Base-by-base conservation (phyloP, 2,888 invertebrate species). In the Amaurobius ferox region DNA sequence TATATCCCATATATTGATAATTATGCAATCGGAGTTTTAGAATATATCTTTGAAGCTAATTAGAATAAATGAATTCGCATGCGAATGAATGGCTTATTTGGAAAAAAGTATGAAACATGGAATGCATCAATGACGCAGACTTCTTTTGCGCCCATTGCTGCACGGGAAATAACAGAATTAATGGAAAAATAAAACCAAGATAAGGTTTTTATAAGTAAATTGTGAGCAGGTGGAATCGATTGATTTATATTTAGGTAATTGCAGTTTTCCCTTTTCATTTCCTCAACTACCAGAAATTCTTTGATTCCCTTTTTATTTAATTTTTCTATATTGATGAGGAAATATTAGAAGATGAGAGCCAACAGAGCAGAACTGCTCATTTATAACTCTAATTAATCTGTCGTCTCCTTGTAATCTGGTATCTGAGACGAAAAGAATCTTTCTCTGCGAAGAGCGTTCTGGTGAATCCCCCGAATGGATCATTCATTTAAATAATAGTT, bases 321-420 rank as follows among this genome's bases (percentile, higher is more conserved):
- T 55, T 55, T 55, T 55, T 55, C 19, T 55, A 55, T 23, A 55
- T 19, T 19, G 23, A 55, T 16, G 19, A n/a, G n/a, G 16, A 23
- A 55, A 55, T 55, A 55, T 55, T 55, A 55, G 55, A 55, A 23
- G 55, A 55, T 55, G 55, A 55, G 55, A 55, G 23, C 55, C 55
- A 55, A 23, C 55, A 55, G 55, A 55, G 55, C 55, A 55, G 55
- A 55, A 55, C 23, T 55, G 55, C 55, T 55, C 55, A 55, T 55
- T 55, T 55, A 55, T 23, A 23, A 55, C 55, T 55, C 55, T 55
- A 55, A 55, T 55, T 55, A 55, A 55, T 55, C 55, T 55, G 19
- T 55, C 55, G 55, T 55, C 55, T 55, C 55, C 23, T 55, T 55
- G 23, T 55, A 55, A 23, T 55, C 55, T 55, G 55, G 5, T 55